Conservation (phyloP, 64 coral and sea anemone species). For the Acropora yongei region DNA sequence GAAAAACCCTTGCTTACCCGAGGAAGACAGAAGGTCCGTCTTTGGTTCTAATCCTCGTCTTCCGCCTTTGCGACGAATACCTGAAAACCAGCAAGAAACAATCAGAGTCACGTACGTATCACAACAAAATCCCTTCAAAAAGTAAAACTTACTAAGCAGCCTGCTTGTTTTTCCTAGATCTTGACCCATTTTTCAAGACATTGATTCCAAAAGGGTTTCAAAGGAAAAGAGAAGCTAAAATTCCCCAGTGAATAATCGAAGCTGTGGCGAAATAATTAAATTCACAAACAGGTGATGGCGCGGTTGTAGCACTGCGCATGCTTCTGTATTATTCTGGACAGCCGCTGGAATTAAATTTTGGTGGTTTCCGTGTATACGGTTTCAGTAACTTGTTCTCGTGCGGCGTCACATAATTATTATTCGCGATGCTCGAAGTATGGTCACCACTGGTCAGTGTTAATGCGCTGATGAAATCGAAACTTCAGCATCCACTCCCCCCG, state of each 20-base stretch:
- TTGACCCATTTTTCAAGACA: conserved; percentile 60
- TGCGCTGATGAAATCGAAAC: no score
- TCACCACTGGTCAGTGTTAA: no score
- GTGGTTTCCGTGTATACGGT: no score
- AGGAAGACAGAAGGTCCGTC: background rate
- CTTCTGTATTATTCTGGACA: background rate
- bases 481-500: no score
- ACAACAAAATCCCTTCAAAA: background rate
- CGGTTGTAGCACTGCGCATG: background rate
- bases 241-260: background rate
- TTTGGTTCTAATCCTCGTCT: conserved; percentile 37
- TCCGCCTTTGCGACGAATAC: conserved; percentile 70
- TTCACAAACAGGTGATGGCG: background rate
- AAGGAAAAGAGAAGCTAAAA: background rate
- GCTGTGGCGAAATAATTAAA: background rate
- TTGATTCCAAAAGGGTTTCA: background rate
- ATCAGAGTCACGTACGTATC: background rate
- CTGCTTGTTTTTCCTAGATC: conserved; percentile 79
- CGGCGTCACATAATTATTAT: no score
- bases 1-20: background rate
- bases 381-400: no score
- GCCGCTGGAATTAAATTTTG: background rate
- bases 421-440: no score
- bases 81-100: conserved; percentile 6
- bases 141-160: conserved; percentile 50